Base-by-base conservation (phyloP, 23 tunicate species). In the Aplidium turbinatum region DNA sequence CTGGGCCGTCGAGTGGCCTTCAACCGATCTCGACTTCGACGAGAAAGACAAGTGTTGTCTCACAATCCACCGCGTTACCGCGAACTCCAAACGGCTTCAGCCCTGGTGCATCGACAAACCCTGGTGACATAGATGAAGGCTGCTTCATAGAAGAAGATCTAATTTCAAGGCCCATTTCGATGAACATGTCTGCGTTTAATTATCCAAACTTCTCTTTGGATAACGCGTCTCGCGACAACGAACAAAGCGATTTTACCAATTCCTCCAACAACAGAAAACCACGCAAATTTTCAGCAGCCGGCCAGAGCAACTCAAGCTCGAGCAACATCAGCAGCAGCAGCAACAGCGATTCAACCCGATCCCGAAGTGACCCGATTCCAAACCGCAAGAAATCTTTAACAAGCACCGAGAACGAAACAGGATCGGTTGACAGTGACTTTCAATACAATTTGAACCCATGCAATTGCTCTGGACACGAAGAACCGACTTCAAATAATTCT, bases 31-130 rank as follows among this genome's bases (percentile, higher is more conserved):
- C 75, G 23, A 72, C 87, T 4, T 77, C 91, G 9, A 31, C 57
- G 33, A 33, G 83, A 47, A 85, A 77, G 28, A 77, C 69, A 62
- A 89, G 89, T 42, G 78, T 78, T 38, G 86, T 89, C 0, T 82
- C 89, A 25, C 68, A 60, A 38, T 82, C 85, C 1, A 82, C 89
- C 4, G 82, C 89, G n/a, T 53, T 76, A 7, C 83, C 81, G 0
- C 46, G 55, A 39, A 38, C 19, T 16, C 27, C 27, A 31, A 29
- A 5, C n/a, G 11, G 50, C 23, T 5, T 11, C 70, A 55, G n/a
- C 66, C 47, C 22, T 34, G 4, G 4, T 11, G 51, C 35, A 6
- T 18, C 5, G 6, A 6, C 19, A 6, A 57, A 73, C 66, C 33
- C 54, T 28, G 48, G 11, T 25, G 79, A 70, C 28, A 25, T 74